These are phyloP conservation scores for Picus viridis DNA, from an alignment of 2,797 vertebrate species.

Conservation along the genomic window DNA sequence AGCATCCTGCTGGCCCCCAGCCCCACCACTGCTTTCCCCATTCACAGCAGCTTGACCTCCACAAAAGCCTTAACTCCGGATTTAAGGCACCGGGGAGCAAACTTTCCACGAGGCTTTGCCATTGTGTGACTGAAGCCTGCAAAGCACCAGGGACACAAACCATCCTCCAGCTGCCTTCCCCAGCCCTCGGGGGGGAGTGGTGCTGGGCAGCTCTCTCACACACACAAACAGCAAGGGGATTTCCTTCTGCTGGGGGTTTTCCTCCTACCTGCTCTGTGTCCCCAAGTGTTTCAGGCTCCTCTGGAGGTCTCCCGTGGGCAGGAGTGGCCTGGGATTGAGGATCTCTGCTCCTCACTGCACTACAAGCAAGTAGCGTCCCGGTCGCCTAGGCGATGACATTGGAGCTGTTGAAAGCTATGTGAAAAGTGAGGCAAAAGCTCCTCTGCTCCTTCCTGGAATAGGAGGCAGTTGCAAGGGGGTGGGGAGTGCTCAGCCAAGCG, in stretches of 20 bases:
- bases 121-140: background rate
- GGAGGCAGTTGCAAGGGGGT: conserved; percentile 59
- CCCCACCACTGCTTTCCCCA: background rate
- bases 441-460: conserved; percentile 66
- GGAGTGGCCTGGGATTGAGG: conserved; percentile 65
- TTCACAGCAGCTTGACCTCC: background rate
- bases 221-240: background rate
- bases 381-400: conserved; percentile 88
- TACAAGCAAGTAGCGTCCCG: conserved; percentile 80
- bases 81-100: background rate
- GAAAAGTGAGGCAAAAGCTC: conserved; percentile 77
- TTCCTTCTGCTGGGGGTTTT: background rate
- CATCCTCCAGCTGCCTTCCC: background rate
- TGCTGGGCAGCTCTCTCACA: background rate
- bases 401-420: conserved; percentile 70
- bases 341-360: conserved; percentile 67
- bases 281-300: conserved; percentile 12
- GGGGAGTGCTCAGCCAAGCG: conserved; percentile 59
- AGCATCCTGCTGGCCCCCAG: background rate
- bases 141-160: background rate
- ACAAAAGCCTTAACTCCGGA: background rate
- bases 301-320: conserved; percentile 45
- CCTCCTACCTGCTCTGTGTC: conserved; percentile 61
- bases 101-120: background rate
- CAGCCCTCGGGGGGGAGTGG: background rate